Evolutionary conservation across 2,797 vertebrate species (phyloP).

Genomic region (Diplodus sargus): DNA sequence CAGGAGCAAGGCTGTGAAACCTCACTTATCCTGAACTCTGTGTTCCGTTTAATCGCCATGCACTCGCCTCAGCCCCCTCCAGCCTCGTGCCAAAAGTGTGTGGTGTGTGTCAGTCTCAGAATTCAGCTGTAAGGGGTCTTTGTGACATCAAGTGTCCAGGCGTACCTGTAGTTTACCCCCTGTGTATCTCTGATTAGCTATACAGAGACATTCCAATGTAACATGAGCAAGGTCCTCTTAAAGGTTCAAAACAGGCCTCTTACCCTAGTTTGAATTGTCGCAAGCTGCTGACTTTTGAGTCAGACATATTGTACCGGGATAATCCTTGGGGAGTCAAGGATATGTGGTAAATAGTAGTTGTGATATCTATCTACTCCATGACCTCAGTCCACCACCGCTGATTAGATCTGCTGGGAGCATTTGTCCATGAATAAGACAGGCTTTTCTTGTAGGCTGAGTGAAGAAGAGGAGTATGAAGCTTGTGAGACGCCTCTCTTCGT

Average conservation of each 20-base stretch:
- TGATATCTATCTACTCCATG: conserved; percentile 62
- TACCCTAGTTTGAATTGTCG: conserved; percentile 45
- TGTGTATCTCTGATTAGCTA: conserved; percentile 27
- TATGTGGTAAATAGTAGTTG: conserved; percentile 66
- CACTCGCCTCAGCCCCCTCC: conserved; percentile 35
- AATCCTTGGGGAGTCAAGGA: conserved; percentile 53
- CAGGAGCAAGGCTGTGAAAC: conserved; percentile 66
- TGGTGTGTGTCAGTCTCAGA: conserved; percentile 18
- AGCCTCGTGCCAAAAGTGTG: conserved; percentile 49
- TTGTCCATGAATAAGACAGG: conserved; percentile 68
- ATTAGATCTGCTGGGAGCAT: conserved; percentile 74
- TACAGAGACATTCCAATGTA: conserved; percentile 3
- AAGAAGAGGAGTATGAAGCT: conserved; percentile 70
- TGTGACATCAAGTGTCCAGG: conserved; percentile 37
- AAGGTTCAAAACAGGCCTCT: conserved; percentile 44
- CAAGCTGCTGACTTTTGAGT: conserved; percentile 49
- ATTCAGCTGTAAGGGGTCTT: conserved; percentile 25
- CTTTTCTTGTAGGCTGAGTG: conserved; percentile 63
- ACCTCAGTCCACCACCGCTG: conserved; percentile 63
- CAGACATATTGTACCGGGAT: conserved; percentile 38
- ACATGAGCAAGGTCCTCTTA: conserved; percentile 22
- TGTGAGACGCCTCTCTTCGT: conserved; percentile 67
- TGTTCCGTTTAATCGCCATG: conserved; percentile 71
- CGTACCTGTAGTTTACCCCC: conserved; percentile 22
- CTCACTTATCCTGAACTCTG: conserved; percentile 67